phyloP scores from a whole-genome alignment of 1,140 invertebrate genomes.

The Bilobella aurantiaca region DNA sequence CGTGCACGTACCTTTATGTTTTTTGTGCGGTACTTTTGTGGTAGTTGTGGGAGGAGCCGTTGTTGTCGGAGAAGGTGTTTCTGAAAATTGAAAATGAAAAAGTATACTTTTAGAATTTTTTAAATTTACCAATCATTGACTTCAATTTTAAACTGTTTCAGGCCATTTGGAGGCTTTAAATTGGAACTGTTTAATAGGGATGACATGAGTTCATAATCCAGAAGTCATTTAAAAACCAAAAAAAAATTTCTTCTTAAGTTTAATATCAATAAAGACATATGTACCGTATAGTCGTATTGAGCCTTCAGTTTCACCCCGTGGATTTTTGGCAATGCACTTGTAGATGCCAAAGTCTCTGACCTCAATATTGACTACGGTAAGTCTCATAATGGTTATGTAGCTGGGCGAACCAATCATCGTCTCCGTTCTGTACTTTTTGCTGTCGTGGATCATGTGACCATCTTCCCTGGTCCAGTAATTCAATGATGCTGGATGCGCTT shows the following conservation, averaged over 20 bases:
- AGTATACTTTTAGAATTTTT: too few species aligned
- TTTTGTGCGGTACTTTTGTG: slow-evolving; percentile 44
- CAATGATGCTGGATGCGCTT: slow-evolving; percentile 77
- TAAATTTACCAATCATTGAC: too few species aligned
- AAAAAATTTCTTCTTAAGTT: too few species aligned
- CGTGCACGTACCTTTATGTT: slow-evolving; percentile 31
- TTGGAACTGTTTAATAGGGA: too few species aligned
- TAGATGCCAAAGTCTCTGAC: slow-evolving; percentile 58
- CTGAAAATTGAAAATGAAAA: slow-evolving; percentile 41
- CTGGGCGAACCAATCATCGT: slow-evolving; percentile 55
- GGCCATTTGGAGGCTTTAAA: too few species aligned
- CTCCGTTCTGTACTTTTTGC: slow-evolving; percentile 59
- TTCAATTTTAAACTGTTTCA: too few species aligned
- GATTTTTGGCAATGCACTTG: slow-evolving; percentile 43
- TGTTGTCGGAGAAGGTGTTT: slow-evolving; percentile 48
- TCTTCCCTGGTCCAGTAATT: slow-evolving; percentile 82
- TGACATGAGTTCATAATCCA: too few species aligned
- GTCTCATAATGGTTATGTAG: slow-evolving; percentile 73
- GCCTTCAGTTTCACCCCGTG: slow-evolving; percentile 75
- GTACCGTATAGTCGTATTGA: slow-evolving; percentile 80
- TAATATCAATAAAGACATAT: slow-evolving; percentile 10
- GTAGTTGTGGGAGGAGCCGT: slow-evolving; percentile 49
- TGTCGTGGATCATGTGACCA: slow-evolving; percentile 78
- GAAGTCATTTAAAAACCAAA: too few species aligned
- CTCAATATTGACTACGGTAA: slow-evolving; percentile 62